phyloP scores from a whole-genome alignment of 2,113 vertebrate genomes.

The Stigmatopora argus region DNA sequence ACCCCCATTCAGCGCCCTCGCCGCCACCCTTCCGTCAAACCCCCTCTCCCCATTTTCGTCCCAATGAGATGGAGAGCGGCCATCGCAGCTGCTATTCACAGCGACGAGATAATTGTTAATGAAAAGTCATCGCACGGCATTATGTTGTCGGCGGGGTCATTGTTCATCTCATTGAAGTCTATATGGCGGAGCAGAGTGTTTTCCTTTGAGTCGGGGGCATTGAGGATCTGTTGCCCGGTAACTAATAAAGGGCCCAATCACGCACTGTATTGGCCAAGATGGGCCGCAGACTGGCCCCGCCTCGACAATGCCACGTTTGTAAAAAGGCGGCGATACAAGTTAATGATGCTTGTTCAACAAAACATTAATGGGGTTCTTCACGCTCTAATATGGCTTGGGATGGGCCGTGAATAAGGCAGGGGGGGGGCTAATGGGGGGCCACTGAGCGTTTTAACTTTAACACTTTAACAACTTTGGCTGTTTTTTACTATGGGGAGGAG shows the following conservation, averaged over 20 bases:
- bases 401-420: conserved; percentile 71
- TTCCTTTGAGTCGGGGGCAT: conserved; percentile 98
- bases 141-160: conserved; percentile 97
- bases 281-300: conserved; percentile 86
- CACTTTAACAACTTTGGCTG: conserved; percentile 59
- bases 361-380: conserved; percentile 97
- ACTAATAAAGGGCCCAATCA: conserved; percentile 95
- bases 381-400: conserved; percentile 89
- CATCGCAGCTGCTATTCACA: conserved; percentile 99
- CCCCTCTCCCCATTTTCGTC: conserved; percentile 30
- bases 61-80: conserved; percentile 80
- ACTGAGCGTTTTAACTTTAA: conserved; percentile 47
- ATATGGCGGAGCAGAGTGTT: conserved; percentile 94
- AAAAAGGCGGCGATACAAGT: conserved; percentile 97
- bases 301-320: conserved; percentile 90
- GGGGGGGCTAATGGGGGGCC: conserved; percentile 74
- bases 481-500: conserved; percentile 51
- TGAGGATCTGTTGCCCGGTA: conserved; percentile 98
- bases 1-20: conserved; percentile 40
- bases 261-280: conserved; percentile 93
- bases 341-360: conserved; percentile 96
- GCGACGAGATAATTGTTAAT: conserved; percentile 99
- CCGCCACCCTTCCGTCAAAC: neutral
- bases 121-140: conserved; percentile 99
- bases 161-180: conserved; percentile 98